These are phyloP conservation scores for Zygothrica quintamaculata DNA, from an alignment of 2,888 invertebrate species.

Conservation along the genomic window DNA sequence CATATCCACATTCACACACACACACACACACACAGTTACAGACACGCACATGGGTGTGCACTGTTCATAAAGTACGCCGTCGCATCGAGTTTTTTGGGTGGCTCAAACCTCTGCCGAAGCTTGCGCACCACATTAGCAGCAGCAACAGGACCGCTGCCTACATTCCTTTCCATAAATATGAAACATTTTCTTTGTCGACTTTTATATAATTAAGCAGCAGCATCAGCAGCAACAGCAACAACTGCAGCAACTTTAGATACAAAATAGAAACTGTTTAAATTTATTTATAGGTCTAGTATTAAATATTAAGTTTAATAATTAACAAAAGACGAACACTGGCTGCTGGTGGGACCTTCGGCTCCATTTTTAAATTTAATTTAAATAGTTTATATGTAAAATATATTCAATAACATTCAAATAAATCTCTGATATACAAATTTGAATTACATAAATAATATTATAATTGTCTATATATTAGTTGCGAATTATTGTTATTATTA, in stretches of 20 bases:
- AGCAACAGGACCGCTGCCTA: slow-evolving; percentile 7
- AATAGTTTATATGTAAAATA: too few relatives aligned
- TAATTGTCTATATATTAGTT: too few relatives aligned
- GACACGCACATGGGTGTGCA: slow-evolving; percentile 10
- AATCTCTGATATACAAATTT: too few relatives aligned
- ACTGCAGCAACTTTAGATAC: not conserved
- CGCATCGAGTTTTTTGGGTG: slow-evolving; percentile 27
- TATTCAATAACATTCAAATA: too few relatives aligned
- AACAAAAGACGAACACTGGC: too few relatives aligned
- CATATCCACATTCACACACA: slow-evolving; percentile 14
- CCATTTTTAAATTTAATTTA: too few relatives aligned
- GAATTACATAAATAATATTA: too few relatives aligned
- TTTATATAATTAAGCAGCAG: slow-evolving; percentile 50
- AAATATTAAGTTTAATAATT: too few relatives aligned
- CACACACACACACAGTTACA: not conserved
- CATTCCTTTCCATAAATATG: slow-evolving; percentile 40
- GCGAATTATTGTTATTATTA: too few relatives aligned
- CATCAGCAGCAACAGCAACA: not conserved
- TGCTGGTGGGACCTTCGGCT: too few relatives aligned
- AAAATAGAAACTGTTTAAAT: too few relatives aligned
- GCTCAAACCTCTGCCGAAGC: slow-evolving; percentile 3
- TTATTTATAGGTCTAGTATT: too few relatives aligned
- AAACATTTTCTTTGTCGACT: slow-evolving; percentile 40
- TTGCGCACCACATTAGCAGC: slow-evolving; percentile 28
- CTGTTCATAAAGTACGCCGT: slow-evolving; percentile 40